Conservation (phyloP, 92 coral and sea anemone species). For the Porites lobata region DNA sequence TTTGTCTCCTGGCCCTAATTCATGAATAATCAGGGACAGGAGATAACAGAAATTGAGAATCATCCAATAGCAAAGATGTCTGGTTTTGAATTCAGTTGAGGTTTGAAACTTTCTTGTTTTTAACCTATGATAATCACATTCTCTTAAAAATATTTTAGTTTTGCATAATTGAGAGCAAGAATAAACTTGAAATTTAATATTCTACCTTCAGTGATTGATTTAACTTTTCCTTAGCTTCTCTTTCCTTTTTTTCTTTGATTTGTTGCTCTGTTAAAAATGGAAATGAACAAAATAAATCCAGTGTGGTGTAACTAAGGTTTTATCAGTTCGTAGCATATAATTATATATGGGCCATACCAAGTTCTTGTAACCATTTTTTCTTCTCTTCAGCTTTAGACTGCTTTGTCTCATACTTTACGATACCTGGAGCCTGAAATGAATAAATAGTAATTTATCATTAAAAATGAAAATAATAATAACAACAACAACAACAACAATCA, state of each 20-base stretch:
- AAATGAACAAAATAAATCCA: not conserved
- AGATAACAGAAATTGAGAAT: too few relatives aligned
- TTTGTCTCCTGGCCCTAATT: too few relatives aligned
- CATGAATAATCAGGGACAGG: too few relatives aligned
- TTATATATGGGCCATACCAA: conserved; percentile 66
- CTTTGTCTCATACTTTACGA: conserved; percentile 82
- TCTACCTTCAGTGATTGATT: conserved; percentile 66
- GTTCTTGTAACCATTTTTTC: conserved; percentile 83
- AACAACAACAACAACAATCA: not conserved
- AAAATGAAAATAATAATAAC: not conserved
- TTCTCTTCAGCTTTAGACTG: conserved; percentile 77
- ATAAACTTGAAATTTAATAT: not conserved
- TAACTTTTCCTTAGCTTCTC: conserved; percentile 74
- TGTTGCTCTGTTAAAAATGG: conserved; percentile 68
- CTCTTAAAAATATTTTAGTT: not conserved
- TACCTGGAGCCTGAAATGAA: conserved; percentile 90
- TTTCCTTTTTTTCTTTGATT: conserved; percentile 91
- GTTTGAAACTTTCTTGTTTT: too few relatives aligned
- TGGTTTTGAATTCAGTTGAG: too few relatives aligned
- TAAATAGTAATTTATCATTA: too few relatives aligned
- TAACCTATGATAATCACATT: too few relatives aligned
- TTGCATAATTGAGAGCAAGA: too few relatives aligned
- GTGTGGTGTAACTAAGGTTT: too few relatives aligned
- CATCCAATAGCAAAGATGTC: too few relatives aligned
- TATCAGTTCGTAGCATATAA: too few relatives aligned